Conservation (phyloP, 2,888 invertebrate genomes). For the Lutraria lutraria region DNA sequence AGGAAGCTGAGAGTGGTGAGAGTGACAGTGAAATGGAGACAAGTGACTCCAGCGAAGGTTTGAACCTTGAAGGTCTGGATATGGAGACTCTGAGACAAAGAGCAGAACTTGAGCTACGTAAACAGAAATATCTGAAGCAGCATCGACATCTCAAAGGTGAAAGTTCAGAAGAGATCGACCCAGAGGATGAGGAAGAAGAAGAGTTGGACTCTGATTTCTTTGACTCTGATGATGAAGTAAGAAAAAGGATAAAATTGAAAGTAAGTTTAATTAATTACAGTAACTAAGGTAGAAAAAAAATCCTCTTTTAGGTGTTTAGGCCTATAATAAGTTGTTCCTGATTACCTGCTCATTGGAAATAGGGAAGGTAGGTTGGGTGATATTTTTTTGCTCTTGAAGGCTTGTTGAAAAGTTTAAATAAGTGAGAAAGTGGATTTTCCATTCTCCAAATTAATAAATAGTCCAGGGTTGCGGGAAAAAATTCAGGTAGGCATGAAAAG, state of each 20-base stretch:
- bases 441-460: no score
- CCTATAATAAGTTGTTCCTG: no score
- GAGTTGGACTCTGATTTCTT: conserved; percentile 77
- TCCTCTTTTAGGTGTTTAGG: no score
- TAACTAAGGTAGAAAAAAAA: no score
- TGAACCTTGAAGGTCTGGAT: conserved; percentile 78
- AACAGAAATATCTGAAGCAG: conserved; percentile 51
- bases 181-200: conserved; percentile 82
- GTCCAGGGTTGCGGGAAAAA: no score
- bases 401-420: no score
- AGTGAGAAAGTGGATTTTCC: no score
- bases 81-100: conserved; percentile 60
- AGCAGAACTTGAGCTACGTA: conserved; percentile 50
- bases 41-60: conserved; percentile 83
- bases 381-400: no score
- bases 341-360: no score
- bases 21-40: conserved; percentile 81
- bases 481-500: no score
- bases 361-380: no score
- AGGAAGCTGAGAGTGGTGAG: conserved; percentile 70
- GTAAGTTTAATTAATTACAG: conserved; percentile 24
- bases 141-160: conserved; percentile 67
- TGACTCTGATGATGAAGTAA: conserved; percentile 81
- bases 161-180: conserved; percentile 73
- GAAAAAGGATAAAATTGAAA: conserved; percentile 75